A percentile compares a stretch with the other conserved stretches of the same genome.
Evolutionary conservation across 1,140 invertebrate species (phyloP).

Genomic region (Drosophila pruinosa): DNA sequence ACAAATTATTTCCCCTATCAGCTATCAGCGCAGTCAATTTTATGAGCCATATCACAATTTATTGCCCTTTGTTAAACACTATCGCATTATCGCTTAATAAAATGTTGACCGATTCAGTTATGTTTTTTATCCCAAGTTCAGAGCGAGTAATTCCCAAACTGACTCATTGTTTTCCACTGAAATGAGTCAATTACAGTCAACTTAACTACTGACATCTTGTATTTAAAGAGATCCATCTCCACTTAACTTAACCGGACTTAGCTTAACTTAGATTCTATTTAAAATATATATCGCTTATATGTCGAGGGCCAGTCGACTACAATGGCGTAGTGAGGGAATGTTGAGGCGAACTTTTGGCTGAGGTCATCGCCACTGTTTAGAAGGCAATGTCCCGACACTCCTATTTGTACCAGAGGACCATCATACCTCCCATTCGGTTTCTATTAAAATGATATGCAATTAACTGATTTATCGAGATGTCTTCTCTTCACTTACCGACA

Average conservation of each 20-base stretch:
- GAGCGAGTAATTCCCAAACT: not conserved
- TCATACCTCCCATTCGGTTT: constrained; percentile 73
- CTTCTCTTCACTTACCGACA: not conserved
- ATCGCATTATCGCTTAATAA: not conserved
- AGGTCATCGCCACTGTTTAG: constrained; percentile 5
- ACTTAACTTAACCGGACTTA: not conserved
- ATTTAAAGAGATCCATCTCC: not conserved
- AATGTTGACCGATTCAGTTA: not conserved
- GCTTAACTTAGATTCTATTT: not conserved
- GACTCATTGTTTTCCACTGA: not conserved
- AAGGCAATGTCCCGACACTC: constrained; percentile 9
- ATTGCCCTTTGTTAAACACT: not conserved
- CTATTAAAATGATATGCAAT: constrained; percentile 67
- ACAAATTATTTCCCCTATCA: not conserved
- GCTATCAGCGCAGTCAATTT: not conserved
- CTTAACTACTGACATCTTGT: not conserved
- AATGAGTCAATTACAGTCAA: not conserved
- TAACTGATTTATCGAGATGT: not conserved
- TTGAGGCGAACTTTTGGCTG: constrained; percentile 5
- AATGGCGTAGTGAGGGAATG: constrained; percentile 5
- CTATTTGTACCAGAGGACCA: constrained; percentile 31
- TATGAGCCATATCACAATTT: not conserved
- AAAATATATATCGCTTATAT: constrained; percentile 35
- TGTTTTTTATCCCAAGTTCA: not conserved
- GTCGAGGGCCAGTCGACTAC: constrained; percentile 17